phyloP scores from a whole-genome alignment of 2,113 vertebrate genomes.

The Bufo gargarizans region DNA sequence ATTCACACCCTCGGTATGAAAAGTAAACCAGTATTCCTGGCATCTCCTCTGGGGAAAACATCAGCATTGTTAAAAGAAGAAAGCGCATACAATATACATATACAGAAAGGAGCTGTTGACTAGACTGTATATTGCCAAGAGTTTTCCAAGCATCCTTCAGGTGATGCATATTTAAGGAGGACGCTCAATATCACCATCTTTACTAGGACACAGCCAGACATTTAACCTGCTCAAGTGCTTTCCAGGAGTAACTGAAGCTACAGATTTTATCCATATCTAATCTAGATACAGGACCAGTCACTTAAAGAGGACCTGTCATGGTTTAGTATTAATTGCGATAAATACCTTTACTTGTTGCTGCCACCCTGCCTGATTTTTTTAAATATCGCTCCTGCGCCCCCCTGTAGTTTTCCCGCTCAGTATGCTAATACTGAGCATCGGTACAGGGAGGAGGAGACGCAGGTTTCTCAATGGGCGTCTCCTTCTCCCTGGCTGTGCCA shows the following conservation, averaged over 20 bases:
- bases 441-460: no score
- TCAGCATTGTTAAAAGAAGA: slow-evolving; percentile 16
- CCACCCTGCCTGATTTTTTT: no score
- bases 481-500: no score
- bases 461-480: no score
- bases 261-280: neutral
- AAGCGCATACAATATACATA: neutral
- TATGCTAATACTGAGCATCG: no score
- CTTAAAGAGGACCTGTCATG: no score
- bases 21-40: slow-evolving; percentile 27
- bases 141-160: neutral
- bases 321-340: no score
- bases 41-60: slow-evolving; percentile 32
- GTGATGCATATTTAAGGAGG: neutral
- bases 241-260: neutral
- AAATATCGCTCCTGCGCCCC: no score
- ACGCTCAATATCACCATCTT: neutral
- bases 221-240: neutral
- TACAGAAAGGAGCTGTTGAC: neutral
- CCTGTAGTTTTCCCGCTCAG: no score
- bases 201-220: slow-evolving; percentile 9
- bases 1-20: slow-evolving; percentile 52
- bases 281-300: no score
- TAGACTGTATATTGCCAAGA: neutral
- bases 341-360: no score